Percentiles rank a stretch among this genome's conserved stretches.
Conservation (phyloP, 2,113 vertebrate genomes). For the Malurus elegans region DNA sequence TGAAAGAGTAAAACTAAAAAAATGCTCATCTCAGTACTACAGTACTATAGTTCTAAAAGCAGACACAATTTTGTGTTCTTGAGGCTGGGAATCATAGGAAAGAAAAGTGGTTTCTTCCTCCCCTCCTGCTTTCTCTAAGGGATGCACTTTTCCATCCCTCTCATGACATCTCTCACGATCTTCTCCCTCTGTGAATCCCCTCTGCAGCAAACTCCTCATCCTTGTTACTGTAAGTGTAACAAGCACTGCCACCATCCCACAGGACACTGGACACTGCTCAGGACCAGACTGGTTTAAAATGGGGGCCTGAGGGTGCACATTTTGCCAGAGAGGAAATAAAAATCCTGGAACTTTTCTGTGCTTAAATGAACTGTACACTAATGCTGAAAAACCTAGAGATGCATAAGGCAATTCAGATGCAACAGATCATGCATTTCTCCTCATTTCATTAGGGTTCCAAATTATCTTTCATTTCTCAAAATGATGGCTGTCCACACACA, state of each 20-base stretch:
- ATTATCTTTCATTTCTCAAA: neutral
- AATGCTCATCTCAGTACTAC: neutral
- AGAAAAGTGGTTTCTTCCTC: neutral
- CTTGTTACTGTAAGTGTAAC: fast-evolving
- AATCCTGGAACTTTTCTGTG: neutral
- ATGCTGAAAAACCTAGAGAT: neutral
- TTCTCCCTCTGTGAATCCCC: fast-evolving
- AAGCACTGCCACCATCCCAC: neutral
- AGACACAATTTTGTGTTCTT: neutral
- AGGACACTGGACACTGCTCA: neutral
- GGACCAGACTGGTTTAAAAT: neutral
- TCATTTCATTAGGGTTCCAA: neutral
- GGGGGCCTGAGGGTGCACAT: neutral
- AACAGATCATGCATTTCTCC: neutral
- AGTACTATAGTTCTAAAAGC: neutral
- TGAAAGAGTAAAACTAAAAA: neutral
- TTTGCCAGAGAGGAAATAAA: neutral
- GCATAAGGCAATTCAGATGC: neutral
- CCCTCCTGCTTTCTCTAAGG: fast-evolving
- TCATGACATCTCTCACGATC: neutral
- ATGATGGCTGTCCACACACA: neutral
- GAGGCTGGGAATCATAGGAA: fast-evolving
- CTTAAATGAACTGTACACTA: neutral
- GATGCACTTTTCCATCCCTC: neutral
- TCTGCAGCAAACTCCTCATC: neutral